Percentiles rank a stretch among this genome's conserved stretches.
Evolutionary conservation across 2,797 vertebrate species (phyloP).

Genomic region (Hapalemur alaotrensis): DNA sequence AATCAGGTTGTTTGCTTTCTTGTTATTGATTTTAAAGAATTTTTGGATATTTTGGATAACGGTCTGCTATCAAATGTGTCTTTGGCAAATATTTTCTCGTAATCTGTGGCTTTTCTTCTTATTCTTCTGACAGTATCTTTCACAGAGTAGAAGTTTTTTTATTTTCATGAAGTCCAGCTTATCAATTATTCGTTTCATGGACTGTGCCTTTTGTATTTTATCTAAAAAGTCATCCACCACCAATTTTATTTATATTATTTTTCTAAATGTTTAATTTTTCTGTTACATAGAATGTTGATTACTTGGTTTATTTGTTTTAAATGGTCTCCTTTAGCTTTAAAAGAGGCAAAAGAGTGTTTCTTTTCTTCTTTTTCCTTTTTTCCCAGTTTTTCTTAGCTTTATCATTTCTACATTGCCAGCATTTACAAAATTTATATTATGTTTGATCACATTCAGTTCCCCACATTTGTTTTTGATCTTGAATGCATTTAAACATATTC

Average conservation of each 20-base stretch:
- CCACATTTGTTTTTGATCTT: constrained; percentile 40
- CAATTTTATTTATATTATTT: neutral
- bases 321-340: neutral
- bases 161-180: neutral
- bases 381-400: neutral
- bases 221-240: neutral
- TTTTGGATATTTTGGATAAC: neutral
- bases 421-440: neutral
- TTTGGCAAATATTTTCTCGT: neutral
- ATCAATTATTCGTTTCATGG: neutral
- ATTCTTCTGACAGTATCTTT: neutral
- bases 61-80: neutral
- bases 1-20: neutral
- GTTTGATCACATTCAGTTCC: neutral
- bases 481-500: neutral
- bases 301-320: neutral
- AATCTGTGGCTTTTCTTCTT: neutral
- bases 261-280: neutral
- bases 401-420: neutral
- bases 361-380: neutral
- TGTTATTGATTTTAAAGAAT: neutral
- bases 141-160: neutral
- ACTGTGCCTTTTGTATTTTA: neutral
- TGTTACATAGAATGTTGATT: neutral
- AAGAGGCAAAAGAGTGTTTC: neutral